Conservation (phyloP, 2,113 vertebrate species). For the Ageneiosus marmoratus region DNA sequence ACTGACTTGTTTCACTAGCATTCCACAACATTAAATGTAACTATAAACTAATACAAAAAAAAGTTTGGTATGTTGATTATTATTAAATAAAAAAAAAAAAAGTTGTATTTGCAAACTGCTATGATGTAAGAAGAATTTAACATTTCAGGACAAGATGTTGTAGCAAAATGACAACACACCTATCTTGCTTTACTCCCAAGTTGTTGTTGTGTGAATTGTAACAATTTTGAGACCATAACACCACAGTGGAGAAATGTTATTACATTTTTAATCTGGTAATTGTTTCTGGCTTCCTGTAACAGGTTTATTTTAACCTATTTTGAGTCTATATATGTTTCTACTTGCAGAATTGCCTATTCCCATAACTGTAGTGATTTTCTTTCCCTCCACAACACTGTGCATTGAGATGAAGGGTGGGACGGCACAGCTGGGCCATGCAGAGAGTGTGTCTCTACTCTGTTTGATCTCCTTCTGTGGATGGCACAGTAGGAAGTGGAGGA, state of each 20-base stretch:
- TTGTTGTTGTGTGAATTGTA: neutral
- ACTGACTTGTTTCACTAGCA: neutral
- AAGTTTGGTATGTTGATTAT: neutral
- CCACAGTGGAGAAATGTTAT: neutral
- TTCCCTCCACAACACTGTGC: conserved; percentile 42
- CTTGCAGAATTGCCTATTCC: conserved; percentile 37
- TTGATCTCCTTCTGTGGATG: conserved; percentile 73
- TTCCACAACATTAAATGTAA: neutral
- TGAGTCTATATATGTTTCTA: conserved; percentile 9
- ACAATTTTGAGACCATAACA: neutral
- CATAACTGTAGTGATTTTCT: conserved; percentile 52
- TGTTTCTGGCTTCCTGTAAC: neutral
- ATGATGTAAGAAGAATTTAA: neutral
- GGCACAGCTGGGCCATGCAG: conserved; percentile 50
- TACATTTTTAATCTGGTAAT: neutral
- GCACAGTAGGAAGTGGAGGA: conserved; percentile 74
- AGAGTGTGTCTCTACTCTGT: conserved; percentile 68
- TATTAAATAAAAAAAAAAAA: neutral
- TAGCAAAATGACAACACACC: neutral
- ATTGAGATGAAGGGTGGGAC: conserved; percentile 46
- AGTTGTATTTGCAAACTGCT: neutral
- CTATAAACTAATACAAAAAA: too few species aligned
- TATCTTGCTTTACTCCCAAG: neutral
- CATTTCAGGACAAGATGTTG: neutral
- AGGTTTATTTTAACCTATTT: neutral